Evolutionary conservation across 2,113 vertebrate species (phyloP), one percentile per base, ranked within the genome.

Genomic region (Anhinga anhinga): DNA sequence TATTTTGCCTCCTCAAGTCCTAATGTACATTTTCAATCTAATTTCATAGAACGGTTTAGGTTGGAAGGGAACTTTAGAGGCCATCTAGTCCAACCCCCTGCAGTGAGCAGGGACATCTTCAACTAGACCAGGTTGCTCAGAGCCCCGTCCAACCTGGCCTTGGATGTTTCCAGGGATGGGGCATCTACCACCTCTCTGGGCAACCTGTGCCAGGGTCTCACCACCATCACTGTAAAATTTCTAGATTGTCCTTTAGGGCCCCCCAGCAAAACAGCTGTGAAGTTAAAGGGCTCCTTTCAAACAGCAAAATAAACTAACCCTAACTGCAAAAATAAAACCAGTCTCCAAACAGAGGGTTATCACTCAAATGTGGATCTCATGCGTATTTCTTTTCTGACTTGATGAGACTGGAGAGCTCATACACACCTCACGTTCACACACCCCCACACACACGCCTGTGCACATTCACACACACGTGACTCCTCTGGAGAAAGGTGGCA

Each of bases 11-110:
- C 53, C 53, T 82, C 45, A 47, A 88, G 32, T 89, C 65, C 95
- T 96, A 93, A 76, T 42, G 78, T 81, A 82, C 49, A 81, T 84
- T 96, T 95, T 77, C 90, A 93, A 82, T 81, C 45, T 90, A 67
- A 63, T 85, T 40, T 40, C 38, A 40, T 40, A 40, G 38, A 40
- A 40, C 38, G 38, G 38, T 40, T 40, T 40, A 10, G 38, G 38
- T 40, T 40, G 38, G 38, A 40, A 40, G 38, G 38, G 38, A 40
- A 8, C 38, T 40, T 40, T 40, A 40, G 38, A 40, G 38, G 38
- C 38, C 38, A 40, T 40, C 38, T 40, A 40, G 38, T 40, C 38
- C 38, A 40, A 40, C 38, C 38, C 38, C 38, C 38, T 40, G 38
- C 38, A 40, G 38, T 40, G 38, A 40, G 38, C 38, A 40, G 38